phyloP scores from a whole-genome alignment of 2,888 invertebrate species.

The Brenthis ino region DNA sequence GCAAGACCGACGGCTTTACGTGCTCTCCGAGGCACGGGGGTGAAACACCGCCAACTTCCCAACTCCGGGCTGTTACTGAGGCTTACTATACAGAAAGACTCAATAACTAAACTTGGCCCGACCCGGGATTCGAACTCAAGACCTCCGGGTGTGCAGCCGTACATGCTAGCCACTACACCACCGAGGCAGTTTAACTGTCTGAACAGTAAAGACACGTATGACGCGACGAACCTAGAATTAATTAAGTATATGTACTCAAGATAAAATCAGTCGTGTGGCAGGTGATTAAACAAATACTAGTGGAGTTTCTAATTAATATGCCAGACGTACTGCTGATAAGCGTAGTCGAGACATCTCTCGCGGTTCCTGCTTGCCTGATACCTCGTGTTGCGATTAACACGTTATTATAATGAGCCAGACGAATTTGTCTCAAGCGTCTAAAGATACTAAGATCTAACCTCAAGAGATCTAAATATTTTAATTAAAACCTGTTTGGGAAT shows the following conservation, averaged over 20 bases:
- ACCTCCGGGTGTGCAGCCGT: no score
- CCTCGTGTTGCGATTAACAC: slow-evolving; percentile 68
- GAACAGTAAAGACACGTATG: slow-evolving; percentile 43
- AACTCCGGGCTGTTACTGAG: no score
- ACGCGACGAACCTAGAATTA: slow-evolving; percentile 66
- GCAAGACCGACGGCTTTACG: no score
- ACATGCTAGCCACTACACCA: no score
- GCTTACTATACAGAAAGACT: no score
- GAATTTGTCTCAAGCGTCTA: slow-evolving; percentile 61
- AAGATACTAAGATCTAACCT: slow-evolving; percentile 4
- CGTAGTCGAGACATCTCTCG: slow-evolving; percentile 64
- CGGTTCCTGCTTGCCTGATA: slow-evolving; percentile 62
- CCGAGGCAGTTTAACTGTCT: slow-evolving; percentile 27
- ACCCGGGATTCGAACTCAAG: no score
- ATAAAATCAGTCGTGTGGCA: slow-evolving; percentile 72
- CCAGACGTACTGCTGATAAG: slow-evolving; percentile 74
- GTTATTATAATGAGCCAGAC: slow-evolving; percentile 56
- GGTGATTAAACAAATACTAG: slow-evolving; percentile 80
- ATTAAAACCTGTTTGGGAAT: slow-evolving; percentile 11
- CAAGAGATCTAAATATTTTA: slow-evolving; percentile 2
- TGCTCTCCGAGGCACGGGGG: no score
- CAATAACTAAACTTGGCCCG: no score
- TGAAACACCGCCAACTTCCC: no score
- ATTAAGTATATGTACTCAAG: slow-evolving; percentile 67
- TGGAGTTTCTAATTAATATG: slow-evolving; percentile 77